phyloP scores from a whole-genome alignment of 2,888 invertebrate genomes.

The Aromia moschata region DNA sequence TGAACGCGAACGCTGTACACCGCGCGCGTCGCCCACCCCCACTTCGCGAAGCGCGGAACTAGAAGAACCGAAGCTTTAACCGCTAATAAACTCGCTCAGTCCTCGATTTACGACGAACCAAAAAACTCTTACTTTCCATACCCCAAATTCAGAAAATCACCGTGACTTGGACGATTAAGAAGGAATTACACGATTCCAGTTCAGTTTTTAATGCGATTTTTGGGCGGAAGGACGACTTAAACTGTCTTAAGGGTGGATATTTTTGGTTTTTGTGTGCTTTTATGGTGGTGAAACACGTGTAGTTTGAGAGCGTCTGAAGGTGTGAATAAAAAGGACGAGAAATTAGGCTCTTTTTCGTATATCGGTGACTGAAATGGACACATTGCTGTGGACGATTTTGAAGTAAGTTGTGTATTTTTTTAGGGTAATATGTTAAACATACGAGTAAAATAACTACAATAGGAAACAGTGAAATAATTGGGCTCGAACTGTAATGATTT shows the following conservation, averaged over 20 bases:
- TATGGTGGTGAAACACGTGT: constrained; percentile 30
- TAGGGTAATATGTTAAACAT: too few relatives aligned
- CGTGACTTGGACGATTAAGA: too few relatives aligned
- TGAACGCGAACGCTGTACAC: background rate
- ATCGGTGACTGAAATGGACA: background rate
- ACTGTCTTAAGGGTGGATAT: constrained; percentile 6
- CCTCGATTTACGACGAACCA: constrained; percentile 26
- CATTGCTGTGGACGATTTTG: background rate
- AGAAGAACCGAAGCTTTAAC: constrained; percentile 24
- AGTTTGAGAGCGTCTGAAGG: constrained; percentile 22
- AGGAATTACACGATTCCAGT: too few relatives aligned
- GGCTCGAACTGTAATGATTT: too few relatives aligned
- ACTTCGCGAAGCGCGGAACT: constrained; percentile 23
- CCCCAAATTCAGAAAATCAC: constrained; percentile 15
- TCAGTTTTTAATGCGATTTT: too few relatives aligned
- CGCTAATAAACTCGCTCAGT: constrained; percentile 31
- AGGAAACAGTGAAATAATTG: too few relatives aligned
- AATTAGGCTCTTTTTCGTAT: background rate
- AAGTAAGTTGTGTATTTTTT: too few relatives aligned
- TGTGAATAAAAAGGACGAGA: background rate
- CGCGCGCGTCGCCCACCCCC: constrained; percentile 10
- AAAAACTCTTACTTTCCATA: constrained; percentile 37
- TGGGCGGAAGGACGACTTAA: too few relatives aligned
- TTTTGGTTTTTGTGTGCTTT: constrained; percentile 29
- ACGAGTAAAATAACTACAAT: too few relatives aligned